phyloP scores from a whole-genome alignment of 2,888 invertebrate species.

The Ormyrus pomaceus region DNA sequence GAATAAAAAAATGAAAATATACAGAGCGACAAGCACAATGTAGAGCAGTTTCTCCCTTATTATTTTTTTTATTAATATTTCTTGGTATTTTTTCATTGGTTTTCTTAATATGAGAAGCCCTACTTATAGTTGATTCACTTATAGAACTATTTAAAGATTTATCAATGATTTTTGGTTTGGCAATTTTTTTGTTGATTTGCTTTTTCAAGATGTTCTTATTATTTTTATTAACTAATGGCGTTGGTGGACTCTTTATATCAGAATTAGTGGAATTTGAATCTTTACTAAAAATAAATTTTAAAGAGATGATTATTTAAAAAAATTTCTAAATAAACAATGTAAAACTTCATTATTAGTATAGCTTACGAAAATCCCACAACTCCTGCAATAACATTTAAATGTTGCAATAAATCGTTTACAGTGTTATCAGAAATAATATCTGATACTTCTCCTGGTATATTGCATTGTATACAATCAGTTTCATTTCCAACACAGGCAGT shows the following conservation, averaged over 20 bases:
- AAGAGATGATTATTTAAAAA: not conserved
- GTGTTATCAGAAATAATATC: slow-evolving; percentile 40
- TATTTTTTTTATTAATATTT: slow-evolving; percentile 79
- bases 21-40: slow-evolving; percentile 78
- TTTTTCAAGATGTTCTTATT: not conserved
- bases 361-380: slow-evolving; percentile 44
- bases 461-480: slow-evolving; percentile 45
- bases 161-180: slow-evolving; percentile 6
- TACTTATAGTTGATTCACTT: slow-evolving; percentile 43
- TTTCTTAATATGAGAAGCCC: slow-evolving; percentile 18
- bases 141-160: slow-evolving; percentile 34
- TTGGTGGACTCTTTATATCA: not conserved
- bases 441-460: slow-evolving; percentile 43
- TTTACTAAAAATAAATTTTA: slow-evolving; percentile 10
- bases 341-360: too few species aligned
- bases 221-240: not conserved
- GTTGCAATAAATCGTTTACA: slow-evolving; percentile 38
- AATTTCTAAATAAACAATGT: not conserved
- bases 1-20: slow-evolving; percentile 15
- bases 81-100: slow-evolving; percentile 54
- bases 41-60: slow-evolving; percentile 82
- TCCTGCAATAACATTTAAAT: slow-evolving; percentile 50
- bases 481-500: slow-evolving; percentile 28
- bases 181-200: not conserved
- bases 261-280: not conserved